Base-by-base conservation (phyloP, 2,797 vertebrate genomes). In the Gymnothorax reevesii region DNA sequence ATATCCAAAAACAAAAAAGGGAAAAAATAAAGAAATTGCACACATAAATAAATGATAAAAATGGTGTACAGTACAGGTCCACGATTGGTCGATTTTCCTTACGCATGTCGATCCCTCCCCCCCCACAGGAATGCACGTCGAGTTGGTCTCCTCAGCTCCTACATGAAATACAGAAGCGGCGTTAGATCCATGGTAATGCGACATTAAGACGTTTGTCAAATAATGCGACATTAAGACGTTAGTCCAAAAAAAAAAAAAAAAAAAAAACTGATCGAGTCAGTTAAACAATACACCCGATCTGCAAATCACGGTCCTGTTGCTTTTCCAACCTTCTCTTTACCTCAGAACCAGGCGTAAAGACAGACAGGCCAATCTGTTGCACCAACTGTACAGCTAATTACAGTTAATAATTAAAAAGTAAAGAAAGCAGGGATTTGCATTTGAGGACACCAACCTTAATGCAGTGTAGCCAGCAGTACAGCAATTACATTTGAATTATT, bases 1-100 rank as follows among this genome's bases (percentile, higher is more conserved):
- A 97, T 96, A 94, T 94, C 97, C 95, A 94, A 97, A 66, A 66
- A 66, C 5, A 64, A 66, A 66, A n/a, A n/a, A 1, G n/a, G 7
- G 2, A 66, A 3, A 66, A 66, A 66, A 64, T 2, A 64, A 64
- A 60, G 10, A 60, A 64, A 64, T 42, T 42, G 33, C 7, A n/a
- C 62, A 96, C 94, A 94, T 98, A 98, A 98, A 98, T 97, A 98
- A 97, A 96, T 96, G 94, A 96, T 97, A 97, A 97, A 98, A 97
- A 96, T 96, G 96, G 96, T 95, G 95, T 95, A 95, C 95, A 93
- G 91, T 93, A 95, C 93, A 94, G 91, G 92, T 96, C 95, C 95
- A 91, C 92, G 92, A 95, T 93, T 95, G 92, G 59, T 25, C 92
- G 87, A 90, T 93, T 87, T 90, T 89, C 55, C 82, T 17, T 89